These are phyloP conservation scores for Rhea americana DNA, from an alignment of 2,113 vertebrate species.

Conservation along the genomic window DNA sequence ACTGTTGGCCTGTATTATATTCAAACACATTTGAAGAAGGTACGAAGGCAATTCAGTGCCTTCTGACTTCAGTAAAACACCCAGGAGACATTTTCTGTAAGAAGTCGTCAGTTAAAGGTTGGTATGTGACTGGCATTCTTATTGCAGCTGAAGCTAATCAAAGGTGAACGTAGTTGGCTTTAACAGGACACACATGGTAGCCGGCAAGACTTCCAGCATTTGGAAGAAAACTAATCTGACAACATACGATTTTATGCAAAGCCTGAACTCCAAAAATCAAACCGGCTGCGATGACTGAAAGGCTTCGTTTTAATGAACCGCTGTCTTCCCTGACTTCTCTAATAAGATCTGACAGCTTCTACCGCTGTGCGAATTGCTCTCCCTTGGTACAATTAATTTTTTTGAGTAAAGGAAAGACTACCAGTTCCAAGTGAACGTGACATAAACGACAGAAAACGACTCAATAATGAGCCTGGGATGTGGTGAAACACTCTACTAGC, in stretches of 20 bases:
- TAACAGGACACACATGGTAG: not conserved
- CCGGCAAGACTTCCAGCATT: not conserved
- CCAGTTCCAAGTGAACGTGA: not conserved
- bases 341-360: constrained; percentile 3
- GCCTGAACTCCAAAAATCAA: not conserved
- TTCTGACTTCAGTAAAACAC: not conserved
- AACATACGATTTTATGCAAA: not conserved
- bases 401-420: not conserved
- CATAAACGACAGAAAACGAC: not conserved
- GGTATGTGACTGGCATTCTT: not conserved
- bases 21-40: not conserved
- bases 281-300: constrained; percentile 29
- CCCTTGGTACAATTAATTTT: not conserved
- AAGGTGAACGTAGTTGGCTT: not conserved
- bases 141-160: not conserved
- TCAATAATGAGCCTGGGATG: not conserved
- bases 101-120: not conserved
- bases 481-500: not conserved
- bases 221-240: not conserved
- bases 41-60: not conserved
- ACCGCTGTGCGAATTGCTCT: not conserved
- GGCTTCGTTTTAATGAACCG: constrained; percentile 58
- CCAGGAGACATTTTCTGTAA: not conserved
- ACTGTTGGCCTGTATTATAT: not conserved
- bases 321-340: constrained; percentile 42